phyloP scores from a whole-genome alignment of 2,888 invertebrate genomes.

The Drosophila buzzatii region DNA sequence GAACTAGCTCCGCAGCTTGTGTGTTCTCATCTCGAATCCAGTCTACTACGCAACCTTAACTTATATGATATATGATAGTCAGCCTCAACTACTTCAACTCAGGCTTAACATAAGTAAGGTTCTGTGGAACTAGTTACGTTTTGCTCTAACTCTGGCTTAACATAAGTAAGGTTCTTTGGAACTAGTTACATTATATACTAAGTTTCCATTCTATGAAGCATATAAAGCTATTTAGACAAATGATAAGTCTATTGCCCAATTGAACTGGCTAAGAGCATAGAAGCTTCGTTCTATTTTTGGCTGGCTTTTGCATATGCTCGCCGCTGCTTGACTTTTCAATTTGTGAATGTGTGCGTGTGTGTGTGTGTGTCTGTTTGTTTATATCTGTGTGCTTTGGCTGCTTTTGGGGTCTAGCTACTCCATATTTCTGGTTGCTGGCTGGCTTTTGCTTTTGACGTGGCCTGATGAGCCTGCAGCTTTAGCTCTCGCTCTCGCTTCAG shows the following conservation, averaged over 20 bases:
- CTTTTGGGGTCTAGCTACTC: constrained; percentile 24
- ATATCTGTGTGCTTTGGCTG: background rate
- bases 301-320: constrained; percentile 25
- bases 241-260: background rate
- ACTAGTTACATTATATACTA: background rate
- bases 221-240: too few species aligned
- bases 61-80: background rate
- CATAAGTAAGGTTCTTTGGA: background rate
- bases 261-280: constrained; percentile 6
- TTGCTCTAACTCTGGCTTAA: background rate
- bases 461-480: constrained; percentile 59
- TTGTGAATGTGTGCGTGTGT: background rate
- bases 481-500: constrained; percentile 39
- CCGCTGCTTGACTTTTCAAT: constrained; percentile 22
- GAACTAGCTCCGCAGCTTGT: too few species aligned
- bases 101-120: background rate
- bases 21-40: too few species aligned
- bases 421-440: constrained; percentile 17
- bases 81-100: too few species aligned
- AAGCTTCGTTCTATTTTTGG: background rate
- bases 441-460: constrained; percentile 62
- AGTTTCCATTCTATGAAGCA: background rate
- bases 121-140: background rate
- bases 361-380: background rate
- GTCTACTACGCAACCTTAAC: background rate